Base-by-base conservation (phyloP, 2,797 vertebrate genomes). In the Gobio occitaniae region DNA sequence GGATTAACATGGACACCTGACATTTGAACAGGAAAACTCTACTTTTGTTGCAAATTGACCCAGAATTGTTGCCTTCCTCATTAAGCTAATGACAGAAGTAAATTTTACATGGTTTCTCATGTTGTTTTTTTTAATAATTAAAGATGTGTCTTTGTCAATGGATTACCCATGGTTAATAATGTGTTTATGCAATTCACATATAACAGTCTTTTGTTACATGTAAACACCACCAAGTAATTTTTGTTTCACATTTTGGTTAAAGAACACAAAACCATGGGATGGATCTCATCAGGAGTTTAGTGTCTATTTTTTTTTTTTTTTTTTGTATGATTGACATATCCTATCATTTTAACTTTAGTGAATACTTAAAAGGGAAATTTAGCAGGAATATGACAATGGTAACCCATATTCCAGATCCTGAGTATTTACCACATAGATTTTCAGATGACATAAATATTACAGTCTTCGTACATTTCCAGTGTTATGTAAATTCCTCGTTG, bases 401-500 rank as follows among this genome's bases (percentile, higher is more conserved):
- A 56, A 38, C 32, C 52, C 3, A 38, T 36, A 25, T 77, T 59
- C 3, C 21, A 41, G 21, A 41, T 81, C 36, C 13, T 12, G 19
- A 56, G 29, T 32, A n/a, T 48, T 63, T 11, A 74, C 44, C 41
- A 47, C 17, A 56, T 48, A 36, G 29, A 17, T 65, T 65, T 70
- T 74, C 17, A 16, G 4, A n/a, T 16, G 25, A 15, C 54, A 74
- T 21, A 47, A 63, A 29, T 29, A 72, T 63, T 16, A 72, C 47
- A 21, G 7, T 76, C 19, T 19, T 77, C 13, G 5, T 48, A 29
- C 32, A 78, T 76, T 80, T 47, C 21, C 29, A 63, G 65, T 61
- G 56, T 80, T 78, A 32, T 48, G 38, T 29, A 56, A 59, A 82
- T 29, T 74, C 56, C 85, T 87, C 90, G 84, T 86, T 88, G 10